Percentiles rank a stretch among this genome's conserved stretches.
phyloP scores from a whole-genome alignment of 2,113 vertebrate genomes.

The Sceloporus tristichus region DNA sequence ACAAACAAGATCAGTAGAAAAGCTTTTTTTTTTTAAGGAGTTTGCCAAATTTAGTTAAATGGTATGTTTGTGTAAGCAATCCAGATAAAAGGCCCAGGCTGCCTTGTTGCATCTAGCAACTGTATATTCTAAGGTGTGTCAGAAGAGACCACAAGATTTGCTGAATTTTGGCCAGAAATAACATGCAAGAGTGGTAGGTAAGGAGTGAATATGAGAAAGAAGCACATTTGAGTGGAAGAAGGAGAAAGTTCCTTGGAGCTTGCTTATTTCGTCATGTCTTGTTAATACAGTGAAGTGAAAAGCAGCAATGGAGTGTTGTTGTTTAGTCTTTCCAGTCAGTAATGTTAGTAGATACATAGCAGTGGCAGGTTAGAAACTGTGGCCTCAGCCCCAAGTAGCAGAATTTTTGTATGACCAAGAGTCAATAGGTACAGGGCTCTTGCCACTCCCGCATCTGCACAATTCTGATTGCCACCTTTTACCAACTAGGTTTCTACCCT shows the following conservation, averaged over 20 bases:
- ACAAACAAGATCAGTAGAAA: neutral
- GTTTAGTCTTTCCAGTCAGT: neutral
- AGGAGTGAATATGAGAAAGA: neutral
- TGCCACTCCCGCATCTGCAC: neutral
- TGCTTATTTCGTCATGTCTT: neutral
- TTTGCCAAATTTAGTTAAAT: neutral
- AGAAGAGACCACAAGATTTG: neutral
- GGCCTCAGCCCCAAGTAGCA: neutral
- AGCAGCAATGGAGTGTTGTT: neutral
- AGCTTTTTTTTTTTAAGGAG: neutral
- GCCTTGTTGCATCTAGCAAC: neutral
- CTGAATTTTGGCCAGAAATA: slow-evolving; percentile 4
- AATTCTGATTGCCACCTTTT: neutral
- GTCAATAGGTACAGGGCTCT: neutral
- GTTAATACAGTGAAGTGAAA: neutral
- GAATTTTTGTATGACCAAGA: neutral
- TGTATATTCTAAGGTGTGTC: neutral
- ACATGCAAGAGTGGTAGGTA: neutral
- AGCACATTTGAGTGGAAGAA: neutral
- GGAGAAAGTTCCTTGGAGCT: neutral
- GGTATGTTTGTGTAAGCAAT: neutral
- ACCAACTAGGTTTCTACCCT: no score
- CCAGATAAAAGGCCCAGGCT: neutral
- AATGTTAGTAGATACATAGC: neutral
- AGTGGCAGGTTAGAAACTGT: neutral